Base-by-base conservation (phyloP, 2,797 vertebrate species). In the Selene dorsalis region DNA sequence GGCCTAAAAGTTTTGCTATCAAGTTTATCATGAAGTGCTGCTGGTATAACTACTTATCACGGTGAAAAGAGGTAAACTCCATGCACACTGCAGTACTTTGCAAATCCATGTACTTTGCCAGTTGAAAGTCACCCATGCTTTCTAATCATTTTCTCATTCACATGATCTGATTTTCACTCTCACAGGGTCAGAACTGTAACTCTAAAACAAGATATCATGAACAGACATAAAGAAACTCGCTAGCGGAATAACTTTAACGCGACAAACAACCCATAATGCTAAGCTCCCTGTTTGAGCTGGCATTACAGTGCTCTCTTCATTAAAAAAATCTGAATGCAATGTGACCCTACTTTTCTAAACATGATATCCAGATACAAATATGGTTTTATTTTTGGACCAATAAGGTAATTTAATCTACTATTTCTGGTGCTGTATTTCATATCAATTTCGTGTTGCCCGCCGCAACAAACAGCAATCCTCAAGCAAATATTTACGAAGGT, bases 401-500 rank as follows among this genome's bases (percentile, higher is more conserved):
- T 57, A 16, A 0, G 10, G 2, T 52, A 39, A n/a, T 57, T 22
- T 55, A 38, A 47, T 59, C 14, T 4, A 24, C 2, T 53, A 39
- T 22, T 14, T 60, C 14, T 47, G 20, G 10, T 55, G 35, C 26
- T 47, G 9, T 9, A 20, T 26, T 67, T 71, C 12, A 17, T 59
- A 38, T 70, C 68, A 47, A 17, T 61, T 20, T 58, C 67, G 9
- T 48, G 5, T 82, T 20, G 22, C 50, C 13, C 32, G 60, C 18
- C 12, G 24, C 38, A 56, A 66, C 20, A 77, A 79, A 50, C 63
- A 63, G 43, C 3, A 71, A 57, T 6, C 4, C 24, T 62, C 48
- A 38, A 61, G 60, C 35, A 66, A 81, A 71, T 59, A 41, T 38
- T 63, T 22, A 43, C 20, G 52, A 73, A 64, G 53, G 72, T 82